Evolutionary conservation across 2,797 vertebrate genomes (phyloP).

Genomic region (Anniella stebbinsi): DNA sequence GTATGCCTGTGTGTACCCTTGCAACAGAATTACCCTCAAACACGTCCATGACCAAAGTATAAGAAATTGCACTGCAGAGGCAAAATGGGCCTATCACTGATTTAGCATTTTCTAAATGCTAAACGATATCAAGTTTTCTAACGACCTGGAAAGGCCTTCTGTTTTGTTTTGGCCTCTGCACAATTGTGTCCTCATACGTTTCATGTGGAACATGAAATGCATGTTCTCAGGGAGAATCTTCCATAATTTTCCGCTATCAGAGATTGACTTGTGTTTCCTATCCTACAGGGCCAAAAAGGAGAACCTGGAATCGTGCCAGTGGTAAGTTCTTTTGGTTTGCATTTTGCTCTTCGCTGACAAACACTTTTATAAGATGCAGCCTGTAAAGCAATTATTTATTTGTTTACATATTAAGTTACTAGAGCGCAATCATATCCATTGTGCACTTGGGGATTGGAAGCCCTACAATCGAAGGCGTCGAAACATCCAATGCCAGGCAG

Average conservation of each 20-base stretch:
- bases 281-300: slow-evolving; percentile 93
- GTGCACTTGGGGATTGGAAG: no score
- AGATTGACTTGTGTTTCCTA: background rate
- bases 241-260: slow-evolving; percentile 5
- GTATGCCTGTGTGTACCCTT: background rate
- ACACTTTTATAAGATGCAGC: background rate
- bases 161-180: background rate
- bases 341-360: background rate
- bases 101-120: background rate
- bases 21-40: background rate
- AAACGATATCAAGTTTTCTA: background rate
- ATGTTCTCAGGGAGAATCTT: background rate
- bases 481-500: no score
- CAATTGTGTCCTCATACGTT: background rate
- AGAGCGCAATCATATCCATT: no score
- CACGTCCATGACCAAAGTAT: background rate
- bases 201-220: background rate
- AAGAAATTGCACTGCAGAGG: background rate
- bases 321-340: slow-evolving; percentile 82
- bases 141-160: background rate
- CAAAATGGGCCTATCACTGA: background rate
- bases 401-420: background rate
- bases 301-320: slow-evolving; percentile 94
- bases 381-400: background rate
- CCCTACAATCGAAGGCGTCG: no score